These are phyloP conservation scores for Zele albiditarsus DNA, from an alignment of 2,888 invertebrate species.

Conservation along the genomic window DNA sequence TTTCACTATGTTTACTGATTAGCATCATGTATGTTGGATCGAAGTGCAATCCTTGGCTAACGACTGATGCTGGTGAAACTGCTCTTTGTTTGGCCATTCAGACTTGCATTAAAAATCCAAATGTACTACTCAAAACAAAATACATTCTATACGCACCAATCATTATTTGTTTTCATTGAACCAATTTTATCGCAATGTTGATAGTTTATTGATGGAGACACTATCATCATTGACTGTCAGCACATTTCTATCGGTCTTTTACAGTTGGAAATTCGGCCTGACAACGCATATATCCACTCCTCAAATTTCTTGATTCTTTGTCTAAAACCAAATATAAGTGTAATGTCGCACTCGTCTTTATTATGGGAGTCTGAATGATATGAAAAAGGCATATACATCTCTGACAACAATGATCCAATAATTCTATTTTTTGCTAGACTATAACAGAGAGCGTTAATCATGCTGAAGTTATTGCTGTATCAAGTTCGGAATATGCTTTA, in stretches of 20 bases:
- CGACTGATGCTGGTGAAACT: slow-evolving; percentile 51
- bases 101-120: slow-evolving; percentile 46
- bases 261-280: slow-evolving; percentile 64
- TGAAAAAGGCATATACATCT: slow-evolving; percentile 56
- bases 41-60: slow-evolving; percentile 55
- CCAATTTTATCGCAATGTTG: slow-evolving; percentile 2
- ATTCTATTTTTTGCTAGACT: slow-evolving; percentile 31
- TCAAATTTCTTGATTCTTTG: slow-evolving; percentile 62
- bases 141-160: no score
- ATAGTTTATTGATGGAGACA: slow-evolving; percentile 64
- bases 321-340: slow-evolving; percentile 64
- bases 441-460: slow-evolving; percentile 39
- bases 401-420: neutral
- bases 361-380: slow-evolving; percentile 62
- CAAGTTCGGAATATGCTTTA: slow-evolving; percentile 42
- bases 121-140: slow-evolving; percentile 13
- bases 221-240: slow-evolving; percentile 64
- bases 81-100: slow-evolving; percentile 53
- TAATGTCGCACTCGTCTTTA: slow-evolving; percentile 62
- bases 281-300: slow-evolving; percentile 66
- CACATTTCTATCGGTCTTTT: slow-evolving; percentile 58
- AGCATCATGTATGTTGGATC: slow-evolving; percentile 52
- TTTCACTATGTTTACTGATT: slow-evolving; percentile 57
- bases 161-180: neutral
- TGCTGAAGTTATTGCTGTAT: slow-evolving; percentile 38